Evolutionary conservation across 2,888 invertebrate genomes (phyloP).

Genomic region (Drosophila stalkeri): DNA sequence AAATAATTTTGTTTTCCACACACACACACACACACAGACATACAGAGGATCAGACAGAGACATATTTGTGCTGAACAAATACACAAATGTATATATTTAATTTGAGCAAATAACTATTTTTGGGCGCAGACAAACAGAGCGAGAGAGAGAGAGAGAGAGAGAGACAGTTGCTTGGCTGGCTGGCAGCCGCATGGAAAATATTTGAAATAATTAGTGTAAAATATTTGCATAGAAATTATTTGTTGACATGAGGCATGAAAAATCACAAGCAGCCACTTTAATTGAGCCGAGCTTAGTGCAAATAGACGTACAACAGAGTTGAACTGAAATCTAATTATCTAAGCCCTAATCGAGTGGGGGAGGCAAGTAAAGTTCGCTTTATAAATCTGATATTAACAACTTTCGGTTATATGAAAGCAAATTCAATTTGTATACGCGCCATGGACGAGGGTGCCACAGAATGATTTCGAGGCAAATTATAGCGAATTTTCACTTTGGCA

Average conservation of each 20-base stretch:
- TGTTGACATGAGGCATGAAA: conserved; percentile 64
- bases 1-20: conserved; percentile 71
- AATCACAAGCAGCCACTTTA: conserved; percentile 51
- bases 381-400: conserved; percentile 6
- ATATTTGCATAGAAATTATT: conserved; percentile 79
- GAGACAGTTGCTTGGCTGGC: conserved; percentile 33
- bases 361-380: neutral
- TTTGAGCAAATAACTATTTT: conserved; percentile 79
- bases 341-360: neutral
- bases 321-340: conserved; percentile 8
- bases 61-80: conserved; percentile 73
- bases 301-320: neutral
- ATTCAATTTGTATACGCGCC: neutral
- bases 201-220: conserved; percentile 80
- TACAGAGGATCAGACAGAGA: conserved; percentile 50
- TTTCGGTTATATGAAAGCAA: neutral
- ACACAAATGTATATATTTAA: conserved; percentile 80
- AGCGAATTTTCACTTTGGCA: conserved; percentile 59
- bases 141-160: conserved; percentile 23
- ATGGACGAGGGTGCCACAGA: conserved; percentile 13
- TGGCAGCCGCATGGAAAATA: conserved; percentile 68
- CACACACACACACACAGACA: conserved; percentile 41
- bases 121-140: conserved; percentile 58
- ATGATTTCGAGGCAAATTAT: conserved; percentile 36
- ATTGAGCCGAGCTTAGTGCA: conserved; percentile 40